Evolutionary conservation across 2,888 invertebrate species (phyloP), one percentile per base, ranked within the genome.

Genomic region (Tridacna gigas): DNA sequence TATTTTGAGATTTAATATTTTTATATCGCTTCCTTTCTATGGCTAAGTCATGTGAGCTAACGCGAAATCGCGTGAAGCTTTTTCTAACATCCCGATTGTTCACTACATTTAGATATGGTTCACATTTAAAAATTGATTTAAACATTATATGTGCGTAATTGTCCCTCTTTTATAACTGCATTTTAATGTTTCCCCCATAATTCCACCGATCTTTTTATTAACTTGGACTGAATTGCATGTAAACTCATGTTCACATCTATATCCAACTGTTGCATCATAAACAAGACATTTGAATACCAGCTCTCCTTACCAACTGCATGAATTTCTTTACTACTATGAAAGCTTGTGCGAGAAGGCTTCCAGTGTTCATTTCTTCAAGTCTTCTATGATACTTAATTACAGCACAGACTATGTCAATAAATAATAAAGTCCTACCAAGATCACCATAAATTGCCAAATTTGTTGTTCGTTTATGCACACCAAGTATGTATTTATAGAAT

Each of bases 101-200:
- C 11, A 9, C n/a, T 9, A 61, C 12, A 12, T 15, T 9, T n/a
- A 61, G n/a, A 22, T 61, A 61, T 15, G n/a, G 18, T 22, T 61
- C 61, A 15, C 12, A 61, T 61, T 61, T n/a, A 61, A 61, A 61
- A 61, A 15, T 61, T n/a, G 18, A 61, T 61, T 61, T 61, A 61
- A 61, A 61, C 11, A 9, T 61, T 61, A n/a, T 61, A 61, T 22
- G 61, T 61, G 12, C 61, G 12, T n/a, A 61, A 22, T n/a, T 15
- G 11, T 13, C 15, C 15, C 15, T 15, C 51, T 51, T 15, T 15
- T 13, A 13, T 51, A 51, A 13, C 15, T 51, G 11, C 15, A 13
- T n/a, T 61, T n/a, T 61, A 12, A 61, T 61, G 12, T 61, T 12
- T 9, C n/a, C 11, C n/a, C 61, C 61, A 61, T 9, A n/a, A 9